Evolutionary conservation across 2,113 vertebrate genomes (phyloP).

Genomic region (Sceloporus undulatus): DNA sequence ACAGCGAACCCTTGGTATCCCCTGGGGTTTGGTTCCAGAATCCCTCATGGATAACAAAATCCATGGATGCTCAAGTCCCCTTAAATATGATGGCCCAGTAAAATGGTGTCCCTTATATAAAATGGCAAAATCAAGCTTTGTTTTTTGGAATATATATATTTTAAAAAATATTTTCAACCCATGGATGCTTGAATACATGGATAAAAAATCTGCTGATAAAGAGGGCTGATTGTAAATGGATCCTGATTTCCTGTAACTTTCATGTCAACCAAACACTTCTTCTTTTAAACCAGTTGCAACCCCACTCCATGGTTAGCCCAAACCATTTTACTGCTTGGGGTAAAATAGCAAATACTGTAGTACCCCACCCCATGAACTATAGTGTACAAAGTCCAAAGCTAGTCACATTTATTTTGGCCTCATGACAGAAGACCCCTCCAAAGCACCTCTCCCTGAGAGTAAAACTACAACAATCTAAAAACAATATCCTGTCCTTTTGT

Average conservation of each 20-base stretch:
- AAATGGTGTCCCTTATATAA: no score
- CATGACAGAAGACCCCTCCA: not conserved
- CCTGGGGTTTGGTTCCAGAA: no score
- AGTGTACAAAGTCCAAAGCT: not conserved
- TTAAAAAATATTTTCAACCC: no score
- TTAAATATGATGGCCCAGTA: no score
- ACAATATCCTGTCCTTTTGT: not conserved
- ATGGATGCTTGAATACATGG: no score
- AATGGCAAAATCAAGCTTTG: no score
- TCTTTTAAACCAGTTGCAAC: not conserved
- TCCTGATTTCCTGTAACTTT: not conserved
- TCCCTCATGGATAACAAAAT: no score
- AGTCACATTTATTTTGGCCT: not conserved
- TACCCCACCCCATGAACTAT: not conserved
- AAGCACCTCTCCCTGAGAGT: not conserved
- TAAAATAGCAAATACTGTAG: not conserved
- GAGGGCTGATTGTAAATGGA: no score
- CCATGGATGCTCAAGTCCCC: no score
- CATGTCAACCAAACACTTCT: not conserved
- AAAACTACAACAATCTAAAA: not conserved
- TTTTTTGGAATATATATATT: no score
- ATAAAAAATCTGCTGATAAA: no score
- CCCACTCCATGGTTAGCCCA: not conserved
- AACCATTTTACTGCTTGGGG: not conserved
- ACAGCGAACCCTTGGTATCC: no score